A percentile compares a stretch with the other conserved stretches of the same genome.
Conservation (phyloP, 2,113 vertebrate species). For the Nanorana parkeri region DNA sequence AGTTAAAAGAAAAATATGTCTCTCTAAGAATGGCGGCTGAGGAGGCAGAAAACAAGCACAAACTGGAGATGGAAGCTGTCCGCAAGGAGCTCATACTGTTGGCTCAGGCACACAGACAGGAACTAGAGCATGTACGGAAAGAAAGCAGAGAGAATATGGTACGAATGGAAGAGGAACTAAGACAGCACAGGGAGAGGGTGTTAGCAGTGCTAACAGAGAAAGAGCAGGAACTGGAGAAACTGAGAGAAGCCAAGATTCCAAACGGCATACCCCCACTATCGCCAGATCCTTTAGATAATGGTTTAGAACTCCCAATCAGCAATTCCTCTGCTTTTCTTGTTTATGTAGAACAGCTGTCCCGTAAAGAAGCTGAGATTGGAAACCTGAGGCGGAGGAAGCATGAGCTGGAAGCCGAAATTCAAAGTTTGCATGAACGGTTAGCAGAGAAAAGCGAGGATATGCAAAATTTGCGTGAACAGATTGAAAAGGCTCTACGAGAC, state of each 20-base stretch:
- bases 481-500: constrained; percentile 82
- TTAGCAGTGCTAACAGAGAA: constrained; percentile 89
- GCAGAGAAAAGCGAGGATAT: constrained; percentile 75
- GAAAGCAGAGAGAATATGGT: constrained; percentile 78
- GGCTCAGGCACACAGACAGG: constrained; percentile 82
- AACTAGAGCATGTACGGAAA: constrained; percentile 76
- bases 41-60: constrained; percentile 73
- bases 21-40: constrained; percentile 83
- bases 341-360: constrained; percentile 90
- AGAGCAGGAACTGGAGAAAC: constrained; percentile 86
- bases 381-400: constrained; percentile 82
- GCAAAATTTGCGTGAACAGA: constrained; percentile 63
- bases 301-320: constrained; percentile 66
- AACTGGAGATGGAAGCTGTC: constrained; percentile 71
- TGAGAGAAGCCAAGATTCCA: constrained; percentile 67
- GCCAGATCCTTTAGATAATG: constrained; percentile 69
- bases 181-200: constrained; percentile 88
- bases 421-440: constrained; percentile 67
- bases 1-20: constrained; percentile 90
- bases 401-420: constrained; percentile 80
- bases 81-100: constrained; percentile 69
- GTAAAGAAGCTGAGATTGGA: constrained; percentile 84
- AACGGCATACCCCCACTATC: constrained; percentile 38
- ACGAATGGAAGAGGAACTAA: constrained; percentile 88
- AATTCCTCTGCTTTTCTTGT: constrained; percentile 85